Percentiles rank a stretch among this genome's conserved stretches.
Evolutionary conservation across 2,113 vertebrate species (phyloP).

Genomic region (Eonycteris spelaea): DNA sequence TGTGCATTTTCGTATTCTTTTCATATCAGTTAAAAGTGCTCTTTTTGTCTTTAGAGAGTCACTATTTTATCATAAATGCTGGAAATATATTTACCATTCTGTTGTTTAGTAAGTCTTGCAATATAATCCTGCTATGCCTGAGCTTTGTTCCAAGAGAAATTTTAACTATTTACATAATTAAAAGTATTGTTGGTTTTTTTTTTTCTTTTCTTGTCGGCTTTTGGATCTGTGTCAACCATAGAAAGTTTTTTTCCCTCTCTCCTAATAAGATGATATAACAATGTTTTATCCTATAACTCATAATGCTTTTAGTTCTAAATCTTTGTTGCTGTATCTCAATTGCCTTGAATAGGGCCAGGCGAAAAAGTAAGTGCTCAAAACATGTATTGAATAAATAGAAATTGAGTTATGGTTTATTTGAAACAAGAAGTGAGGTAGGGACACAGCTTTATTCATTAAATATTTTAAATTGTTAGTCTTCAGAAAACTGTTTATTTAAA

Average conservation of each 20-base stretch:
- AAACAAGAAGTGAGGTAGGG: neutral
- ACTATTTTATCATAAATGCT: neutral
- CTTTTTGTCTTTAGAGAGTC: neutral
- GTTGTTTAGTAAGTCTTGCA: neutral
- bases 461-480: neutral
- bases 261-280: neutral
- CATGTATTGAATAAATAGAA: neutral
- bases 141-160: neutral
- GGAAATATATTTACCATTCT: neutral
- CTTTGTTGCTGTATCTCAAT: neutral
- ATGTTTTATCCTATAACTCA: neutral
- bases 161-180: neutral
- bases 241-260: neutral
- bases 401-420: neutral
- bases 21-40: neutral
- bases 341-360: neutral
- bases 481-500: neutral
- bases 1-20: neutral
- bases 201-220: neutral
- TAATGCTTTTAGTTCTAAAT: neutral
- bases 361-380: neutral
- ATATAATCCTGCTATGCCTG: neutral
- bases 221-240: neutral
- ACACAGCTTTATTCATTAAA: neutral
- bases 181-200: neutral